Evolutionary conservation across 1,140 invertebrate genomes (phyloP).

Genomic region (Elymnias hypermnestra): DNA sequence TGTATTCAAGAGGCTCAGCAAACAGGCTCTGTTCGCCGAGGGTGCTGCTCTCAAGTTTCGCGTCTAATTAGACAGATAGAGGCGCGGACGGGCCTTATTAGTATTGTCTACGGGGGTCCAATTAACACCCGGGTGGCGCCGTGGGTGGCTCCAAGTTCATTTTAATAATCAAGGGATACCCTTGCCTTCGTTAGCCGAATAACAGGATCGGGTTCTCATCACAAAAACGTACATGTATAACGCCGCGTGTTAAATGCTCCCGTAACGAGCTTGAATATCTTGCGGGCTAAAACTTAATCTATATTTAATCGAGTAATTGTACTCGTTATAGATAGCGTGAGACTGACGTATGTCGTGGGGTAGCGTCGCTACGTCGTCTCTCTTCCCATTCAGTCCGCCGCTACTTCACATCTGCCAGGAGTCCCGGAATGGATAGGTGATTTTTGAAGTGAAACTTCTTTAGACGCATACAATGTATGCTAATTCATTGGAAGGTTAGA

Average conservation of each 20-base stretch:
- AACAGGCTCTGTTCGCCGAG: conserved; percentile 65
- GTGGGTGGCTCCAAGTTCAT: conserved; percentile 66
- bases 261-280: conserved; percentile 13
- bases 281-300: conserved; percentile 8
- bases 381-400: no score
- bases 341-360: no score
- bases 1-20: conserved; percentile 69
- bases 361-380: no score
- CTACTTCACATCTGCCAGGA: no score
- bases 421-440: no score
- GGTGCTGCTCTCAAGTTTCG: conserved; percentile 73
- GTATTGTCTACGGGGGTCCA: conserved; percentile 74
- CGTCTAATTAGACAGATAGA: conserved; percentile 75
- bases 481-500: no score
- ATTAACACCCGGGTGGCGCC: conserved; percentile 65
- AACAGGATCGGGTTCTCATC: conserved; percentile 58
- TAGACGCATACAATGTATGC: no score
- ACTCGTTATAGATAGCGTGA: no score
- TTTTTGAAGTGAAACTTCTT: no score
- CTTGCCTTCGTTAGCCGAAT: conserved; percentile 67
- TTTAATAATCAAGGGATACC: conserved; percentile 73
- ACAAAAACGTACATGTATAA: conserved; percentile 32
- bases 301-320: no score
- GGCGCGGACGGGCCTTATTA: conserved; percentile 72
- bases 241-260: conserved; percentile 14